Base-by-base conservation (phyloP, 2,113 vertebrate genomes). In the Siniperca knerii region DNA sequence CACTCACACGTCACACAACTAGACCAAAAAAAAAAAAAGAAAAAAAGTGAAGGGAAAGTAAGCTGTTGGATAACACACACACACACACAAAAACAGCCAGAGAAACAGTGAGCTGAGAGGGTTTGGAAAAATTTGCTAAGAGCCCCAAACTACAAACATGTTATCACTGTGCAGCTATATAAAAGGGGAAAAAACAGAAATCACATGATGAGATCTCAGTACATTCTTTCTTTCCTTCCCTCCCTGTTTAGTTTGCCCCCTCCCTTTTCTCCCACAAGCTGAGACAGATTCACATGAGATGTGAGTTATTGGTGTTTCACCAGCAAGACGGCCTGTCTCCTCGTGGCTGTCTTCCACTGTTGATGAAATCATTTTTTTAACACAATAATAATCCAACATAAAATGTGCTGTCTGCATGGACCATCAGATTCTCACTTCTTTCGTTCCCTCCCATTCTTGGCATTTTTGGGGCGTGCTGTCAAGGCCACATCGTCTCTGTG, bases 211-310 rank as follows among this genome's bases (percentile, higher is more conserved):
- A 90, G 81, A 83, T 84, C 91, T 86, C n/a, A 85, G 76, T 87
- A 76, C 90, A 94, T 94, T 94, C 93, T 88, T 91, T 91, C 86
- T 86, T 84, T 88, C 72, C 77, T 77, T 88, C 88, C 91, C 85
- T 94, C 92, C 86, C 89, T 78, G 50, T 87, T 92, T 62, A 72
- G 72, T 79, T 85, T 62, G 76, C 79, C 80, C 92, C 89, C 90
- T 93, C 93, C 93, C 93, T 93, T 86, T 88, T 90, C 85, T 92
- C 90, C 90, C 92, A 90, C 94, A 95, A 94, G 92, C 92, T 72
- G 81, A 89, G 89, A 93, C 94, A 95, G 87, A 95, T 95, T 93
- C 86, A 86, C 82, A 89, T 74, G 80, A 82, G 90, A 93, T 88
- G 87, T 90, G 77, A 93, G 74, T 90, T 81, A 86, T 87, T 81